A percentile compares a stretch with the other conserved stretches of the same genome.
Conservation (phyloP, 2,888 invertebrate species). For the Podotricha telesiphe region DNA sequence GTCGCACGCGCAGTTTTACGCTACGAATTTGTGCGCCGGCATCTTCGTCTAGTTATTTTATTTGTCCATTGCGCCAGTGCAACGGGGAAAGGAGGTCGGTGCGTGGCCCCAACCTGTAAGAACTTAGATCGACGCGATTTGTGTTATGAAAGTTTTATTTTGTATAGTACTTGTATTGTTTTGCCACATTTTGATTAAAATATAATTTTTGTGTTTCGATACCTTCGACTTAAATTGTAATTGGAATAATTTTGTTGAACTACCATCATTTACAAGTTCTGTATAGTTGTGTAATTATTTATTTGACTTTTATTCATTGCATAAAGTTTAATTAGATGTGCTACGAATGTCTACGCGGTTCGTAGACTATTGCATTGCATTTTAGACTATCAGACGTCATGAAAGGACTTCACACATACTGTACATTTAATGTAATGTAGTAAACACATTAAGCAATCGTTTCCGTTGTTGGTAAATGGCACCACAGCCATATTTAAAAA, state of each 20-base stretch:
- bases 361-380: constrained; percentile 47
- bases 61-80: constrained; percentile 81
- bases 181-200: constrained; percentile 45
- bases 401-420: constrained; percentile 3
- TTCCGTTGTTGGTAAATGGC: constrained; percentile 14
- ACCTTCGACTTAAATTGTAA: constrained; percentile 18
- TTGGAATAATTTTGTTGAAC: constrained; percentile 1
- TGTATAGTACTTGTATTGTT: constrained; percentile 67
- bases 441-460: constrained; percentile 11
- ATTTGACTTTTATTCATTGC: neutral
- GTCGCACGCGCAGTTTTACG: constrained; percentile 73
- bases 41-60: constrained; percentile 80
- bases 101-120: constrained; percentile 59
- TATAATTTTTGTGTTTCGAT: constrained; percentile 16
- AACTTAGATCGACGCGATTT: constrained; percentile 67
- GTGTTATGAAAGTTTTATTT: constrained; percentile 57
- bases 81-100: constrained; percentile 81
- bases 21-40: constrained; percentile 74
- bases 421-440: neutral
- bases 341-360: constrained; percentile 59
- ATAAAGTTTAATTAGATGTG: constrained; percentile 35
- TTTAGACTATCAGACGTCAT: neutral
- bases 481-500: constrained; percentile 5
- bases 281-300: neutral
- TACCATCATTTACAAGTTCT: constrained; percentile 24